These are phyloP conservation scores for Eidolon dupreanum DNA, from an alignment of 2,797 vertebrate genomes.

Conservation along the genomic window DNA sequence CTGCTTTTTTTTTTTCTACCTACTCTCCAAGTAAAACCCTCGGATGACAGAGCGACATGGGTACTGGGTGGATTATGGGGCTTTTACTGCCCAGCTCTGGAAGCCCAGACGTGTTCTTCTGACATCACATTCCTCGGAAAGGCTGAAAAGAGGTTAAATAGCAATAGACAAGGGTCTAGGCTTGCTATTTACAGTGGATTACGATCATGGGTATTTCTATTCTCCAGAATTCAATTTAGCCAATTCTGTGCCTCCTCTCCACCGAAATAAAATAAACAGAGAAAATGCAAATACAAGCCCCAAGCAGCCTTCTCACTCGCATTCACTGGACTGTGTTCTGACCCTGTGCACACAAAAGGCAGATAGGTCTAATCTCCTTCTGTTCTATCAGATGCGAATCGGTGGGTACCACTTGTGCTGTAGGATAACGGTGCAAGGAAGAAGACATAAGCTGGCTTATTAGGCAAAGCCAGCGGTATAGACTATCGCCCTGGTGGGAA, in stretches of 20 bases:
- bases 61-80: neutral
- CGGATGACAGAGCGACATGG: neutral
- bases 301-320: neutral
- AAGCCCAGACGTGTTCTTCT: neutral
- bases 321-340: neutral
- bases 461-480: neutral
- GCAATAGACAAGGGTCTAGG: neutral
- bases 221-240: slow-evolving; percentile 3
- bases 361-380: neutral
- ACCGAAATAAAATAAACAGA: slow-evolving; percentile 26
- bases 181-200: neutral
- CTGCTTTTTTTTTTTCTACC: neutral
- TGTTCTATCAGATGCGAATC: neutral
- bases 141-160: neutral
- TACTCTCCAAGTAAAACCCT: neutral
- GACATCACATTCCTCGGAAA: neutral
- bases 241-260: neutral
- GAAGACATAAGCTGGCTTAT: neutral
- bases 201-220: neutral
- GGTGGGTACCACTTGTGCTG: accelerated
- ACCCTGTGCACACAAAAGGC: neutral
- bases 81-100: neutral
- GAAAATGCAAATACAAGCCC: neutral
- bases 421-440: neutral
- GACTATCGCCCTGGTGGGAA: neutral